phyloP scores from a whole-genome alignment of 2,797 vertebrate species.

The Falco novaeseelandiae region DNA sequence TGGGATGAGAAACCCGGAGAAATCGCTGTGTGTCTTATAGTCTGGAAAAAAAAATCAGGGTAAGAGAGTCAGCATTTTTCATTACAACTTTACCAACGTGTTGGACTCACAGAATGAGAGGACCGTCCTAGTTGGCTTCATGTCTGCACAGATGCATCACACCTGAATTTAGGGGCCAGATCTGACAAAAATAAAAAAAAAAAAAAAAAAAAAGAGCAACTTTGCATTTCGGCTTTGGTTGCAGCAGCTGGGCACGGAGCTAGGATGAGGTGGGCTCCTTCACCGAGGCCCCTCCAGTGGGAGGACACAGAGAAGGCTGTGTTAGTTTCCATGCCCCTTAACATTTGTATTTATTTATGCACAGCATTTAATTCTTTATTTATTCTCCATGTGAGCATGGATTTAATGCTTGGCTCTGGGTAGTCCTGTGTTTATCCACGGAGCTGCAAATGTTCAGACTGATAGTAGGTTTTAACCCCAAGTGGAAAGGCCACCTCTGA shows the following conservation, averaged over 20 bases:
- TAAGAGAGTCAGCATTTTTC: neutral
- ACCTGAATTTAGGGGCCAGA: slow-evolving; percentile 54
- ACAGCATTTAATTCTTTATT: slow-evolving; percentile 27
- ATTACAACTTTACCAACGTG: neutral
- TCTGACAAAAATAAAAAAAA: neutral
- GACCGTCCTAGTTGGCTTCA: neutral
- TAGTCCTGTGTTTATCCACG: slow-evolving; percentile 18
- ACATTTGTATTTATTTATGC: slow-evolving; percentile 46
- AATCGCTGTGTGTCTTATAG: neutral
- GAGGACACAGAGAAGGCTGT: neutral
- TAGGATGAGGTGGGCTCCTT: neutral
- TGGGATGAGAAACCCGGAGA: neutral
- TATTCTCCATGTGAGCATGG: neutral
- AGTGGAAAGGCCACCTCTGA: slow-evolving; percentile 3
- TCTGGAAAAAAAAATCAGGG: neutral
- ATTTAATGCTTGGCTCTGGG: neutral
- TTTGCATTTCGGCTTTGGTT: neutral
- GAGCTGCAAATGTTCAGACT: neutral
- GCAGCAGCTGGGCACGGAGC: neutral
- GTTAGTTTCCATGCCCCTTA: neutral
- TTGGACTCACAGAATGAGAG: neutral
- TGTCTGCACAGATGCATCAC: slow-evolving; percentile 27
- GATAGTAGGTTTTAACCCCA: slow-evolving; percentile 17
- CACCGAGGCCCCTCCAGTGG: neutral
- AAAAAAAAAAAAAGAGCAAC: neutral